phyloP scores from a whole-genome alignment of 2,113 vertebrate genomes.

The Hylia prasina region DNA sequence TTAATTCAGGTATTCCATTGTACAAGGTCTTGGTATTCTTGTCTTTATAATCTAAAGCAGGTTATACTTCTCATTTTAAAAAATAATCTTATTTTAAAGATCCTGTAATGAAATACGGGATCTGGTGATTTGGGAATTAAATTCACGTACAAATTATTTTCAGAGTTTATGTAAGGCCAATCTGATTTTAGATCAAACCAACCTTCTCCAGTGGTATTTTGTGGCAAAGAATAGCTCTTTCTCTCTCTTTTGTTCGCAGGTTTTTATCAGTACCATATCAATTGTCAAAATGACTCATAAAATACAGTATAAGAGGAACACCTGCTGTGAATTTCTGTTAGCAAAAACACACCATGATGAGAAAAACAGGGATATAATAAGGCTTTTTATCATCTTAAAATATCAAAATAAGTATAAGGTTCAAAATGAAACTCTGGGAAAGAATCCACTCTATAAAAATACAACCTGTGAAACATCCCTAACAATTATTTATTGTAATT shows the following conservation, averaged over 20 bases:
- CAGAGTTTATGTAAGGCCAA: not conserved
- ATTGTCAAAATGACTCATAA: conserved; percentile 16
- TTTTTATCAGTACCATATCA: not conserved
- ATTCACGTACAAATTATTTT: not conserved
- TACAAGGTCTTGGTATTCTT: not conserved
- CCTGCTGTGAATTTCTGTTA: conserved; percentile 21
- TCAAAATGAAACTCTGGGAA: not conserved
- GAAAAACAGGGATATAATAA: not conserved
- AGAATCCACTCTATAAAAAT: not conserved
- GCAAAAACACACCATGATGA: not conserved
- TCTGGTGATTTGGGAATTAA: not conserved
- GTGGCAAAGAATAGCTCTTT: not conserved
- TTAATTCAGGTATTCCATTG: not conserved
- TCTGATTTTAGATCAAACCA: not conserved
- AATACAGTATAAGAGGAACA: not conserved
- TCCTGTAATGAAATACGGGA: not conserved
- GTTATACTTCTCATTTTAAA: not conserved
- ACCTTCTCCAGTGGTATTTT: not conserved
- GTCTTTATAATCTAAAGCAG: not conserved
- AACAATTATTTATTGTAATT: conserved; percentile 14
- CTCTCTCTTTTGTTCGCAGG: not conserved
- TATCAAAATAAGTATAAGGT: not conserved
- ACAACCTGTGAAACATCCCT: not conserved
- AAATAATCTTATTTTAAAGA: not conserved
- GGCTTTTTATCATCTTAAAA: not conserved